Evolutionary conservation across 2,888 invertebrate species (phyloP).

Genomic region (Oscheius onirici): DNA sequence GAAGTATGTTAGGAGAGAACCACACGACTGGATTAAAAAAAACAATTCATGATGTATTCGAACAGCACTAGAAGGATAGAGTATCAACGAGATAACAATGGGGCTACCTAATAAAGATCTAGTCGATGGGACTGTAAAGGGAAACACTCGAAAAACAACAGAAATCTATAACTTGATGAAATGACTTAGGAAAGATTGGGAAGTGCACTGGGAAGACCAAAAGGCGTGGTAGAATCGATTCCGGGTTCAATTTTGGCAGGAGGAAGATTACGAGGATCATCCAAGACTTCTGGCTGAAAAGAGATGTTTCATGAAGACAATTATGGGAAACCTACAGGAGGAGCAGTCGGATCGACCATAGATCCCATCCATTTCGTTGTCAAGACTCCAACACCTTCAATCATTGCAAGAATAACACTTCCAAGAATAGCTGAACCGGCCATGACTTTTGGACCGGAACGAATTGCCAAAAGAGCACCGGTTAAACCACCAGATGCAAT

Average conservation of each 20-base stretch:
- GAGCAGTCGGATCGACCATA: slow-evolving; percentile 60
- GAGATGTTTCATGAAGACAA: background rate
- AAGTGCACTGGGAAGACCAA: slow-evolving; percentile 48
- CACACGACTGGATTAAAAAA: background rate
- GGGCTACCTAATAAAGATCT: slow-evolving; percentile 12
- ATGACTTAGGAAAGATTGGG: slow-evolving; percentile 38
- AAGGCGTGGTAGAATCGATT: slow-evolving; percentile 46
- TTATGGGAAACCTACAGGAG: slow-evolving; percentile 43
- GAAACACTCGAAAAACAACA: slow-evolving; percentile 10
- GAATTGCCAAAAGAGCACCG: slow-evolving; percentile 93
- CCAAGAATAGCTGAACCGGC: slow-evolving; percentile 94
- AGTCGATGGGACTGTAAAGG: background rate
- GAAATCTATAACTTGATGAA: slow-evolving; percentile 2
- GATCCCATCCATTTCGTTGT: slow-evolving; percentile 82
- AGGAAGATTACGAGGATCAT: slow-evolving; percentile 56
- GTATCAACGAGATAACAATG: slow-evolving; percentile 8
- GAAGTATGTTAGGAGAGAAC: slow-evolving; percentile 3
- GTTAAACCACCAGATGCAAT: slow-evolving; percentile 84
- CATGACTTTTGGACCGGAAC: slow-evolving; percentile 81
- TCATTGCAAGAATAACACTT: slow-evolving; percentile 91
- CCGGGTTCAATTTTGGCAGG: slow-evolving; percentile 41
- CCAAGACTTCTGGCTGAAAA: slow-evolving; percentile 56
- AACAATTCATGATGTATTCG: slow-evolving; percentile 27
- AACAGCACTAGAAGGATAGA: background rate
- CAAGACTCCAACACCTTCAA: slow-evolving; percentile 95